Percentiles rank a stretch among this genome's conserved stretches.
Conservation (phyloP, 1,140 invertebrate genomes). For the Diorhabda carinulata region DNA sequence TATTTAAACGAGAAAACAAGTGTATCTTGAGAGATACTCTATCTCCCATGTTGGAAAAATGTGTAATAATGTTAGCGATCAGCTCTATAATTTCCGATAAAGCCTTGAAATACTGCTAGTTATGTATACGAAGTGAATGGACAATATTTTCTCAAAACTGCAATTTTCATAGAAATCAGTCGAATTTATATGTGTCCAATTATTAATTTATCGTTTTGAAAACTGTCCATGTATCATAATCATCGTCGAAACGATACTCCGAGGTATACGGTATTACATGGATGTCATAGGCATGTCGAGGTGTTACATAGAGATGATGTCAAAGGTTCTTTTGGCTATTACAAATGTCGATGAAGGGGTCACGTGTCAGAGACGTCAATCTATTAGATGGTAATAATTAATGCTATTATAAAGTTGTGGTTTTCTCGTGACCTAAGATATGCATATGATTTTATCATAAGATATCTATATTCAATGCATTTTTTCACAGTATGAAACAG, state of each 20-base stretch:
- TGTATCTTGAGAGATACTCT: too few relatives aligned
- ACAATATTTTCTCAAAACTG: too few relatives aligned
- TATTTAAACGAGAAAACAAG: too few relatives aligned
- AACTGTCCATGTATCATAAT: background rate
- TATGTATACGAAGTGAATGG: too few relatives aligned
- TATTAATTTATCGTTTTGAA: background rate
- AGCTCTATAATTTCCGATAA: too few relatives aligned
- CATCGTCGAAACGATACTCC: background rate
- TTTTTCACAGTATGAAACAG: too few relatives aligned
- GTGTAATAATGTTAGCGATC: too few relatives aligned
- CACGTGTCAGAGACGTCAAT: background rate
- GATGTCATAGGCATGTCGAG: conserved; percentile 1
- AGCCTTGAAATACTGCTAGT: too few relatives aligned
- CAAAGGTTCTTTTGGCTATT: background rate
- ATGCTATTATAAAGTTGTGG: background rate
- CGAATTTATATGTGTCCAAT: background rate
- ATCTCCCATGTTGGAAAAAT: too few relatives aligned
- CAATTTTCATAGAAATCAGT: background rate
- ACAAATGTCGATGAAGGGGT: background rate
- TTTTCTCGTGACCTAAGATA: background rate
- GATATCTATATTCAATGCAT: too few relatives aligned
- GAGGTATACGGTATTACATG: background rate
- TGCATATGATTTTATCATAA: background rate
- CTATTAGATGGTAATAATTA: background rate
- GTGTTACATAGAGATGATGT: background rate